phyloP scores from a whole-genome alignment of 2,113 vertebrate genomes.

The Uria aalge region DNA sequence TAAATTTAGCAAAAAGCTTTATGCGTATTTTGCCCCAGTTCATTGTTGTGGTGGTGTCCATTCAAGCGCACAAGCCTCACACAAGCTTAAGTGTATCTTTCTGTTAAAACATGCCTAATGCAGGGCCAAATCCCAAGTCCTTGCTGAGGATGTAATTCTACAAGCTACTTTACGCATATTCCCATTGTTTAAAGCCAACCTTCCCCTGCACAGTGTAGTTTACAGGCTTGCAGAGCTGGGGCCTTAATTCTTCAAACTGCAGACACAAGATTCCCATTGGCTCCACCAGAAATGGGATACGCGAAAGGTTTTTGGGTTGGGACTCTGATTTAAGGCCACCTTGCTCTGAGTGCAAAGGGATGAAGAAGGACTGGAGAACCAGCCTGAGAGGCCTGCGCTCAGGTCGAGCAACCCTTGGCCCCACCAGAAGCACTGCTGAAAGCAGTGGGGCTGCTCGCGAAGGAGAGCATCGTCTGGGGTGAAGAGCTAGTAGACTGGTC shows the following conservation, averaged over 20 bases:
- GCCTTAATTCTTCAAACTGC: not conserved
- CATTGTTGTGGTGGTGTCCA: not conserved
- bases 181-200: not conserved
- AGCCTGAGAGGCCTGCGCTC: not conserved
- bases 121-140: not conserved
- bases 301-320: not conserved
- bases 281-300: not conserved
- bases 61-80: not conserved
- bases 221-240: not conserved
- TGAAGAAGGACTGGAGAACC: not conserved
- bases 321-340: not conserved
- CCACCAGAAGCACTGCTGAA: not conserved
- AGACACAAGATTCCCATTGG: not conserved
- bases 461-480: accelerated
- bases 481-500: accelerated
- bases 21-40: not conserved
- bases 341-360: not conserved
- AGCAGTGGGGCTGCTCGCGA: not conserved
- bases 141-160: not conserved
- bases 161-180: not conserved
- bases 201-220: not conserved
- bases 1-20: not conserved
- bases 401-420: not conserved
- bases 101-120: not conserved
- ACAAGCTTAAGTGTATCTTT: not conserved